Evolutionary conservation across 2,113 vertebrate species (phyloP), one percentile per base, ranked within the genome.

Genomic region (Phoenicopterus ruber): DNA sequence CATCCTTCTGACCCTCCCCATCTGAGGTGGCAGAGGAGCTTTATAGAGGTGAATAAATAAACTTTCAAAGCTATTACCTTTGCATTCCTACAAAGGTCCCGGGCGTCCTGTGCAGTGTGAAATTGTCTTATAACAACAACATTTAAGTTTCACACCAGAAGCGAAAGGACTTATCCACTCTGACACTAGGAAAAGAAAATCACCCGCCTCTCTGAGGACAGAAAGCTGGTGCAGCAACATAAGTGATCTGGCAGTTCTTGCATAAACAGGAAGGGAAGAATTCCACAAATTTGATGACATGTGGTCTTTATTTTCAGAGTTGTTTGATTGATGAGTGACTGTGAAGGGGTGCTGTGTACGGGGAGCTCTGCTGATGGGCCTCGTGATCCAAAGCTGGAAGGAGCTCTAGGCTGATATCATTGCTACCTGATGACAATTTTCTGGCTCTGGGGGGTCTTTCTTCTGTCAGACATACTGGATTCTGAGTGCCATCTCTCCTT

Each of bases 281-380:
- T 89, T 94, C 95, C 74, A 91, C 82, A 96, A 96, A 97, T 94
- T 36, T 96, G 94, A 95, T 95, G 96, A 94, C 96, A 97, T 97
- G 96, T 97, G 96, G 94, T 95, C 96, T 91, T 96, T 97, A 96
- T 96, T 96, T 95, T 97, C 93, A 88, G 95, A 97, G 86, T 58
- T 82, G 91, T 90, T 96, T 96, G 94, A 97, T 97, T 96, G 94
- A 97, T 2, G 82, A 97, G 84, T 96, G 97, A 91, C 96, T 97
- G 94, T 91, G 93, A 95, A 95, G 82, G 73, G 89, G 70, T 95
- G 96, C 86, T 93, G 91, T 88, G 86, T 86, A 95, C 7, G 4
- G 86, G 89, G 66, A 97, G 95, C 93, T 96, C 82, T 97, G 96
- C 82, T 95, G 97, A 95, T 94, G 74, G 93, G 93, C 89, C 84